These are phyloP conservation scores for Scaptomyza cyrtandrae DNA, from an alignment of 2,888 invertebrate genomes.

Conservation along the genomic window DNA sequence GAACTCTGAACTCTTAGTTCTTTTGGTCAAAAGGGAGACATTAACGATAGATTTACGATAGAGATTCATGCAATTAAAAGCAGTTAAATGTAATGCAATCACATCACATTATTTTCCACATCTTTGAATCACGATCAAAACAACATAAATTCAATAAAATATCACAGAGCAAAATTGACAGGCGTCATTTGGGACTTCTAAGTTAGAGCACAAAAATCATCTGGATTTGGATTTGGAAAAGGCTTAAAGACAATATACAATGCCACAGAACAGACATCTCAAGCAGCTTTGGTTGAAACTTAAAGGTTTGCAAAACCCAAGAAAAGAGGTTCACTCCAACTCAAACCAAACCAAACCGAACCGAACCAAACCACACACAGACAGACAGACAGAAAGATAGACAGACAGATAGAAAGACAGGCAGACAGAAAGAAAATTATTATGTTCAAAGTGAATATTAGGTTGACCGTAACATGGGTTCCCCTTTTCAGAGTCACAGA, in stretches of 20 bases:
- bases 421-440: conserved; percentile 43
- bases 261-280: not conserved
- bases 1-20: not conserved
- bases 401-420: conserved; percentile 10
- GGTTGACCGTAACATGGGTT: conserved; percentile 66
- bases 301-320: conserved; percentile 27
- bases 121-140: not conserved
- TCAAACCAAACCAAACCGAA: conserved; percentile 3
- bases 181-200: conserved; percentile 47
- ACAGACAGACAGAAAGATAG: conserved; percentile 5
- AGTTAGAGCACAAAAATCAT: conserved; percentile 30
- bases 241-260: conserved; percentile 29
- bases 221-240: conserved; percentile 27
- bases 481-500: not conserved
- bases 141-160: conserved; percentile 4
- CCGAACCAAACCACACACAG: conserved; percentile 12
- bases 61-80: not conserved
- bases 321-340: not conserved
- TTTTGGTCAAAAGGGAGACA: not conserved
- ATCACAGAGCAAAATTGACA: conserved; percentile 33
- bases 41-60: not conserved
- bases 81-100: not conserved
- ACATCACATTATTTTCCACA: not conserved
- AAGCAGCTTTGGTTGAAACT: not conserved
- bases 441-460: conserved; percentile 70